phyloP scores from a whole-genome alignment of 2,797 vertebrate genomes.

The Cygnus olor region DNA sequence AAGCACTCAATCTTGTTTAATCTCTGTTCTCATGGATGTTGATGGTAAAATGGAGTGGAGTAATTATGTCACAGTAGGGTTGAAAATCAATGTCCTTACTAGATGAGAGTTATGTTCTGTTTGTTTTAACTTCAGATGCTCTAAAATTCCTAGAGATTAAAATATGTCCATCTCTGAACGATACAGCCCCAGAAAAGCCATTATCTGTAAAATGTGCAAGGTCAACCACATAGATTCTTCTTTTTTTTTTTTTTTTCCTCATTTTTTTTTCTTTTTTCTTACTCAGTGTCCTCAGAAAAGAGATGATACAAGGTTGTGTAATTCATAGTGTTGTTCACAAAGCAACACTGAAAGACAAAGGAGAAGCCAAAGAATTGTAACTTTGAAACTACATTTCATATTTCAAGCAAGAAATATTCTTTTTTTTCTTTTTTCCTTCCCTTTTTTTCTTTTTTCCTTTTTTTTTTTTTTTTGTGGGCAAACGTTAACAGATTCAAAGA shows the following conservation, averaged over 20 bases:
- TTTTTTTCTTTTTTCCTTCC: too few species aligned
- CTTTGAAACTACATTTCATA: background rate
- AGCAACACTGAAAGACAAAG: background rate
- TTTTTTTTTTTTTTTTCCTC: background rate
- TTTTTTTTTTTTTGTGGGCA: background rate
- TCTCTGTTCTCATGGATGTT: constrained; percentile 12
- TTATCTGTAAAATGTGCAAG: constrained; percentile 20
- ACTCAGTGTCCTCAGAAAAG: background rate
- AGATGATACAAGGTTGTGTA: background rate
- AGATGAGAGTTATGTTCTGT: background rate
- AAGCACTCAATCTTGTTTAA: constrained; percentile 38
- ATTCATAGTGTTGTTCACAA: constrained; percentile 3
- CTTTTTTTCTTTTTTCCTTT: too few species aligned
- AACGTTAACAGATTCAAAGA: background rate
- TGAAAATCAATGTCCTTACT: background rate
- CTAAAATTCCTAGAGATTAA: background rate
- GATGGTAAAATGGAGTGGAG: constrained; percentile 25
- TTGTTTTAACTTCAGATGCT: background rate
- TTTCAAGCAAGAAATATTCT: background rate
- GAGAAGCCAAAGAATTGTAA: background rate
- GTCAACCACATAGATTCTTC: background rate
- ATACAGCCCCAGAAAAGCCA: background rate
- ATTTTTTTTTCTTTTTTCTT: background rate
- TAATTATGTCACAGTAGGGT: constrained; percentile 57
- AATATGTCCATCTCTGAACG: background rate